A percentile compares a stretch with the other conserved stretches of the same genome.
Evolutionary conservation across 1,140 invertebrate genomes (phyloP).

Genomic region (Platorchestia sp.): DNA sequence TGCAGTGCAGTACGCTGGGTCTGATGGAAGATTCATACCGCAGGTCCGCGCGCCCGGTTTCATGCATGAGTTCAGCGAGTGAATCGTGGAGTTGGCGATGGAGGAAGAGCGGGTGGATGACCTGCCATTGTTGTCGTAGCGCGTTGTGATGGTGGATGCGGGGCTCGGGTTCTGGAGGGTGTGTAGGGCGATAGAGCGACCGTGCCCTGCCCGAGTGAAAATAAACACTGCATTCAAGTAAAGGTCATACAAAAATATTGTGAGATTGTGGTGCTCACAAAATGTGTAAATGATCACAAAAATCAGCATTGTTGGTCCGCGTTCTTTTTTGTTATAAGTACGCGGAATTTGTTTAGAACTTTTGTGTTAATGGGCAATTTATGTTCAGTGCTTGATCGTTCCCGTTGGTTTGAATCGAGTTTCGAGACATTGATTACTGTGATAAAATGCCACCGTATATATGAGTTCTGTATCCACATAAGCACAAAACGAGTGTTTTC

Average conservation of each 20-base stretch:
- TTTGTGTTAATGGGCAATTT: neutral
- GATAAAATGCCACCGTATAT: neutral
- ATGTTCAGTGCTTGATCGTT: neutral
- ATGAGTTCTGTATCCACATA: neutral
- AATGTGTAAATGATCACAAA: neutral
- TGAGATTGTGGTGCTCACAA: neutral
- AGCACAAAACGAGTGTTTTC: no score
- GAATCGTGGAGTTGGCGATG: constrained; percentile 9
- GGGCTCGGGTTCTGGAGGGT: constrained; percentile 17
- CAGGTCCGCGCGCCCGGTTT: neutral
- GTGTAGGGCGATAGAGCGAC: constrained; percentile 7
- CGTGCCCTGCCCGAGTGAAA: constrained; percentile 10
- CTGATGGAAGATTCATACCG: neutral
- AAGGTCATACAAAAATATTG: neutral
- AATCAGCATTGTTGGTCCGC: neutral
- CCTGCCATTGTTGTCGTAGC: constrained; percentile 33
- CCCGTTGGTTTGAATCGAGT: neutral
- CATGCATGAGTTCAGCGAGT: neutral
- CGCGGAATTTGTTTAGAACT: neutral
- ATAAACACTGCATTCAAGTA: neutral
- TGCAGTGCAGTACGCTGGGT: neutral
- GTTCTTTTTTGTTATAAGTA: neutral
- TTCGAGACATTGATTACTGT: neutral
- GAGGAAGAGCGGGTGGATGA: constrained; percentile 24
- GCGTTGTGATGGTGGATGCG: constrained; percentile 25